These are phyloP conservation scores for Vanessa atalanta DNA, from an alignment of 1,140 invertebrate genomes.

Conservation along the genomic window DNA sequence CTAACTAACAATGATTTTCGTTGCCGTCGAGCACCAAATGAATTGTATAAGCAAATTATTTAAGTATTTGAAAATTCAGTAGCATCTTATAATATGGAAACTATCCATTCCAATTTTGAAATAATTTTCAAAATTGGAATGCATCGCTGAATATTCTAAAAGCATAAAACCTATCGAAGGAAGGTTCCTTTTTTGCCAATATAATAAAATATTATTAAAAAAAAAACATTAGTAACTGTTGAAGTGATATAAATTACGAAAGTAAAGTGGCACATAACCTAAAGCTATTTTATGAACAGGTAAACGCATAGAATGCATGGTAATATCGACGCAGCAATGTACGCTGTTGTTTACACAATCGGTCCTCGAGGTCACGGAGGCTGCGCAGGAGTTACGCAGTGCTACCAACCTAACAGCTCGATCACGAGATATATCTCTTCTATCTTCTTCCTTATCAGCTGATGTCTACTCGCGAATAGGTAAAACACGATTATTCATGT, in stretches of 20 bases:
- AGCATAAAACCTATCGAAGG: too few relatives aligned
- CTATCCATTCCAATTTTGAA: too few relatives aligned
- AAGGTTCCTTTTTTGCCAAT: too few relatives aligned
- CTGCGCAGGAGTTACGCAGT: conserved; percentile 58
- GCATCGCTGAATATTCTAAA: too few relatives aligned
- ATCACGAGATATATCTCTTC: conserved; percentile 75
- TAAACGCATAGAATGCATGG: background rate
- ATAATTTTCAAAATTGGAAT: too few relatives aligned
- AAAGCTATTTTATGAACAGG: background rate
- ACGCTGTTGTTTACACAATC: conserved; percentile 34
- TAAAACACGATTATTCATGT: conserved; percentile 4
- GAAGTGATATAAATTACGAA: background rate
- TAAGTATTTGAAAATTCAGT: too few relatives aligned
- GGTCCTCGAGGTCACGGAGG: conserved; percentile 55
- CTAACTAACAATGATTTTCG: too few relatives aligned
- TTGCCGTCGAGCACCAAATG: too few relatives aligned
- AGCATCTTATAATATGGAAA: too few relatives aligned
- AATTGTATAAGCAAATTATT: background rate
- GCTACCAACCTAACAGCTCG: conserved; percentile 61
- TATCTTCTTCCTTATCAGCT: conserved; percentile 77
- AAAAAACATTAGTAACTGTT: background rate
- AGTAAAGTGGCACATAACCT: background rate
- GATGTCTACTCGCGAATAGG: conserved; percentile 42
- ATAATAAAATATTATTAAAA: background rate
- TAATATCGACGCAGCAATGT: conserved; percentile 33